Base-by-base conservation (phyloP, 2,797 vertebrate species). In the Amniataba percoides region DNA sequence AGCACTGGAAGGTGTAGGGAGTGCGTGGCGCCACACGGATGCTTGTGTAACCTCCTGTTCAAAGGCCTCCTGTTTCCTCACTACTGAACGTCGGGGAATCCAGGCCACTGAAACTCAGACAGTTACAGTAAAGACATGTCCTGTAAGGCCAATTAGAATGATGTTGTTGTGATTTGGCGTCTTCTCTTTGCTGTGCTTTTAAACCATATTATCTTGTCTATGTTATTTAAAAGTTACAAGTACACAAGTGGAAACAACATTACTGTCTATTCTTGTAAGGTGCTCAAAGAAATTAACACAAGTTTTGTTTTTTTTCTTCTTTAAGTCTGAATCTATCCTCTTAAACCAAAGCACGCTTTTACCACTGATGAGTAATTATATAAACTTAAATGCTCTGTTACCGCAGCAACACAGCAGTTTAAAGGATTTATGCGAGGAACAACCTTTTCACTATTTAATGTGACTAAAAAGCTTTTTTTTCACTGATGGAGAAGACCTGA, bases 1-100 rank as follows among this genome's bases (percentile, higher is more conserved):
- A 80, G 80, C 5, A 19, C 75, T 92, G 87, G 83, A 92, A 93
- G 91, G 92, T 91, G 87, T 89, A 77, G 84, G 81, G 84, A 87
- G 86, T 81, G 84, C 21, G 84, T 77, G 84, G 79, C 80, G 74
- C 74, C 70, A 58, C 86, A 74, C 82, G 64, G 80, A 84, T 75
- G 85, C 88, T 92, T 90, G 91, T 88, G 91, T 88, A 89, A 90
- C 85, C 89, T 89, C 89, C 89, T 92, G 89, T 90, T 90, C 81
- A 88, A 87, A 83, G 81, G 66, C 80, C 85, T 85, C 63, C 85
- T 71, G 86, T 85, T 91, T 91, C 88, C 88, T 91, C 62, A 58
- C 40, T 45, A 42, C 71, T 65, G 67, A 14, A 51, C 89, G 61
- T 83, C 69, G 45, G 85, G 77, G 85, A 74, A 77, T 82, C 48